These are phyloP conservation scores for Scaptomyza polygonia DNA, from an alignment of 2,888 invertebrate species.

Conservation along the genomic window DNA sequence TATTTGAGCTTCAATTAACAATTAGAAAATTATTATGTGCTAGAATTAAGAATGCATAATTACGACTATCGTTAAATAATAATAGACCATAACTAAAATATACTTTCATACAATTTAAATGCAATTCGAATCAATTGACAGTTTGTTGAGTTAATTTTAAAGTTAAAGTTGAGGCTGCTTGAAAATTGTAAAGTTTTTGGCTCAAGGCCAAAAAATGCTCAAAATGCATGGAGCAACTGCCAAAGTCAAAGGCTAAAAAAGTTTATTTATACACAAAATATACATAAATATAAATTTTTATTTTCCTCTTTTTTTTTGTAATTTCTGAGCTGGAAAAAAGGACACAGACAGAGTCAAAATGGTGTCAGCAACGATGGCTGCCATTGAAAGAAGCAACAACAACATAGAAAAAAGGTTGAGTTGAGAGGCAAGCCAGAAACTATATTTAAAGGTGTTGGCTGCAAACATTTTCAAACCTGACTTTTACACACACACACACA, in stretches of 20 bases:
- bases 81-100: too few relatives aligned
- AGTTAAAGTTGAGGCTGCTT: not conserved
- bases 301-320: constrained; percentile 41
- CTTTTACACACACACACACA: constrained; percentile 30
- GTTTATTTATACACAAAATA: constrained; percentile 56
- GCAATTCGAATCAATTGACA: not conserved
- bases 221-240: constrained; percentile 61
- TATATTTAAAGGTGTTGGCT: constrained; percentile 68
- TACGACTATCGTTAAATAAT: too few relatives aligned
- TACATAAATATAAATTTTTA: not conserved
- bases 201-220: constrained; percentile 44
- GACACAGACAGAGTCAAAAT: constrained; percentile 56
- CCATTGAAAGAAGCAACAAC: not conserved
- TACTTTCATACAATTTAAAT: too few relatives aligned
- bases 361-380: constrained; percentile 71
- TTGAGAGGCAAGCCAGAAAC: constrained; percentile 23
- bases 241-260: constrained; percentile 74
- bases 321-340: constrained; percentile 38
- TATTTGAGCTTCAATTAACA: not conserved
- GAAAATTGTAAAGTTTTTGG: not conserved
- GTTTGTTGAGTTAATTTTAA: constrained; percentile 4
- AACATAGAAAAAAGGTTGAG: not conserved
- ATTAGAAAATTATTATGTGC: too few relatives aligned
- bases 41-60: too few relatives aligned
- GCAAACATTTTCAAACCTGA: constrained; percentile 65